Base-by-base conservation (phyloP, 2,113 vertebrate genomes). In the Alosa alosa region DNA sequence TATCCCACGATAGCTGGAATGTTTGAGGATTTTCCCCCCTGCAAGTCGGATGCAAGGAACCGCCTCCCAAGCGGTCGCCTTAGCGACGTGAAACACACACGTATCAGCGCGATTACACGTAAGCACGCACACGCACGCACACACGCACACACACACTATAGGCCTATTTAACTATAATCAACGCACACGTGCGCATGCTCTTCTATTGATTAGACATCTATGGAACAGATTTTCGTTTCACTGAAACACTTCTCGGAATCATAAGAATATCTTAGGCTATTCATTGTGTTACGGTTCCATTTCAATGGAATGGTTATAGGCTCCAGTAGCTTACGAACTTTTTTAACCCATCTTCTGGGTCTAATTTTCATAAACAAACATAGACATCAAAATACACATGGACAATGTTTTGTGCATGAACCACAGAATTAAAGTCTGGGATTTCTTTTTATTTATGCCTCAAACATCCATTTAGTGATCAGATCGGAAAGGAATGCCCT, bases 191-290 rank as follows among this genome's bases (percentile, higher is more conserved):
- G 3, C 31, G 15, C 55, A 60, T 6, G 55, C n/a, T 20, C 47
- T 47, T 47, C 9, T 6, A 82, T 46, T 9, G 3, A 22, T 18
- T 20, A 15, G 3, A 44, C 82, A 9, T 47, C 46, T 22, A n/a
- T 45, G 8, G 50, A 82, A n/a, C 39, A 83, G 22, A 50, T 9
- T 31, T 68, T 31, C 7, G 64, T 68, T 68, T 9, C 64, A 68
- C 7, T 25, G n/a, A 68, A 68, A 68, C 64, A 31, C n/a, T 68
- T 68, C 1, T 68, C 31, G 64, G 50, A 83, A 86, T 84, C 88
- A 87, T 91, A 88, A 91, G 88, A 91, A 94, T 89, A n/a, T 89
- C 49, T 90, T 91, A 46, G 85, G 93, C 31, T 31, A 31, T 31
- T 92, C 92, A 91, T 93, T 92, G 45, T 89, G 81, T 68, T 15